Conservation (phyloP, 2,113 vertebrate species). For the Murina feae region DNA sequence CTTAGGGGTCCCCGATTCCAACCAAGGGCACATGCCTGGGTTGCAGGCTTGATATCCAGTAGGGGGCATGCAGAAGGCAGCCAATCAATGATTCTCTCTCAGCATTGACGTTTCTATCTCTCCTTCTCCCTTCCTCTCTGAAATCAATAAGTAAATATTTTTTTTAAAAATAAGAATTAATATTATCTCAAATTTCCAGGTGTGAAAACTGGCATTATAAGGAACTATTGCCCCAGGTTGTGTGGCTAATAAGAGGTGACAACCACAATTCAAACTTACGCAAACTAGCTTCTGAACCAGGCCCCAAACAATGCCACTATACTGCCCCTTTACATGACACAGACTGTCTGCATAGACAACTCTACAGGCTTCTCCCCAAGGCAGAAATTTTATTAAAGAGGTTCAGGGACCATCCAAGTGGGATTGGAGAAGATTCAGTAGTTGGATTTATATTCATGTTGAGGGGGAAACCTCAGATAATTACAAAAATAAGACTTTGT, state of each 20-base stretch:
- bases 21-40: no score
- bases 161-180: slow-evolving; percentile 19
- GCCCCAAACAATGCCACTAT: not conserved
- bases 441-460: not conserved
- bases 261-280: not conserved
- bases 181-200: not conserved
- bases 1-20: no score
- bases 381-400: not conserved
- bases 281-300: not conserved
- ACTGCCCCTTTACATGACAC: not conserved
- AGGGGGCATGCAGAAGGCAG: no score
- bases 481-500: not conserved
- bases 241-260: not conserved
- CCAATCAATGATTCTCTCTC: no score
- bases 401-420: not conserved
- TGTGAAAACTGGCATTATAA: not conserved
- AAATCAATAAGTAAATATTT: no score
- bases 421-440: not conserved
- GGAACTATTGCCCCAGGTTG: not conserved
- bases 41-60: no score
- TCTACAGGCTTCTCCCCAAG: not conserved
- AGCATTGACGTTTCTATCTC: no score
- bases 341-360: not conserved
- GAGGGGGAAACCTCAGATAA: not conserved
- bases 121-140: no score